phyloP scores from a whole-genome alignment of 2,888 invertebrate species.

The Cartodere bifasciata region DNA sequence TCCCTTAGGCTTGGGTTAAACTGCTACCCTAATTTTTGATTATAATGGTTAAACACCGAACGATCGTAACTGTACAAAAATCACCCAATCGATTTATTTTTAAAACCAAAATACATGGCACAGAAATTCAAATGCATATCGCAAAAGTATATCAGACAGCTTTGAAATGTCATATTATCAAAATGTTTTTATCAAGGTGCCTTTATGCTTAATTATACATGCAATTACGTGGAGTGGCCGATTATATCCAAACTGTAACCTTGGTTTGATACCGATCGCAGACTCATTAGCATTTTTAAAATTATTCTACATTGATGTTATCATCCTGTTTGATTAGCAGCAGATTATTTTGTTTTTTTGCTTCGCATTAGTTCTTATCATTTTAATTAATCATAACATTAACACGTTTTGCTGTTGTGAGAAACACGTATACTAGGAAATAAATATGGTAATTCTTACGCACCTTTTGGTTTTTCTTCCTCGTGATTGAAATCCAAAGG shows the following conservation, averaged over 20 bases:
- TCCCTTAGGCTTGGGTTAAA: no score
- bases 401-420: constrained; percentile 21
- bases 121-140: no score
- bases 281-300: constrained; percentile 26
- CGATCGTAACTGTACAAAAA: no score
- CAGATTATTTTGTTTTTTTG: constrained; percentile 27
- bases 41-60: no score
- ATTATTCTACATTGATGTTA: constrained; percentile 25
- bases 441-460: constrained; percentile 16
- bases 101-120: no score
- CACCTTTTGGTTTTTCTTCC: constrained; percentile 29
- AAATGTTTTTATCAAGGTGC: background rate
- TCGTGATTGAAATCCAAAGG: constrained; percentile 28
- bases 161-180: no score
- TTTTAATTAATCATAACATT: constrained; percentile 22
- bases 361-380: constrained; percentile 24
- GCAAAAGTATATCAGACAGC: no score
- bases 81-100: no score
- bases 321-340: constrained; percentile 28
- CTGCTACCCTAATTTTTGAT: no score
- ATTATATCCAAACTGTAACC: constrained; percentile 24
- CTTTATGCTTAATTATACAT: constrained; percentile 24
- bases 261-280: constrained; percentile 20
- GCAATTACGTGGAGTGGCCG: constrained; percentile 26
- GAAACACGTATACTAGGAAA: constrained; percentile 11